Evolutionary conservation across 1,140 invertebrate species (phyloP).

Genomic region (Trachymyrmex septentrionalis): DNA sequence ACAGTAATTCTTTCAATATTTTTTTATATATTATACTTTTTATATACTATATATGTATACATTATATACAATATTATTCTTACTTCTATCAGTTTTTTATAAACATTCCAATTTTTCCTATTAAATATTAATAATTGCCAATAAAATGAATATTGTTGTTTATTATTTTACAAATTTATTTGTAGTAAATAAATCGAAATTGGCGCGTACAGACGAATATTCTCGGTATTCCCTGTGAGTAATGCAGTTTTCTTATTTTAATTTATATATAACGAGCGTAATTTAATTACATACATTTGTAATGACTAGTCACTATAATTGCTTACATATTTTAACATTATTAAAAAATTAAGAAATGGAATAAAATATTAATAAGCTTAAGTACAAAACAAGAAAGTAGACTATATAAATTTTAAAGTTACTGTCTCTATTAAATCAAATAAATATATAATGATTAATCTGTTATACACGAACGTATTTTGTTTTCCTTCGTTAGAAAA

Average conservation of each 20-base stretch:
- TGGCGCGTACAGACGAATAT: too few relatives aligned
- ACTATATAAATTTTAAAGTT: not conserved
- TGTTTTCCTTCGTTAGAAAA: not conserved
- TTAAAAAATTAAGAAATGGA: not conserved
- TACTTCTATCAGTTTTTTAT: too few relatives aligned
- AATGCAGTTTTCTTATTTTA: not conserved
- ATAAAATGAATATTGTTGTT: too few relatives aligned
- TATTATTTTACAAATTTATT: too few relatives aligned
- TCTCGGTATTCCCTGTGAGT: too few relatives aligned
- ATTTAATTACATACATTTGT: constrained; percentile 1
- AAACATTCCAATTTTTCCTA: too few relatives aligned
- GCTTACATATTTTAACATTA: not conserved
- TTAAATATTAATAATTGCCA: too few relatives aligned
- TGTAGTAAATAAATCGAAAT: too few relatives aligned
- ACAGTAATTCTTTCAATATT: too few relatives aligned
- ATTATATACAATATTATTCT: too few relatives aligned
- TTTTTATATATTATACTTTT: too few relatives aligned
- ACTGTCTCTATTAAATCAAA: not conserved
- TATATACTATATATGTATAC: too few relatives aligned
- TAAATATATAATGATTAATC: not conserved
- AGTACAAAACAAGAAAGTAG: not conserved
- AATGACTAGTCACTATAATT: constrained; percentile 3
- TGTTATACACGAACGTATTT: not conserved
- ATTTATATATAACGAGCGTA: not conserved
- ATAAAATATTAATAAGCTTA: constrained; percentile 3